phyloP scores from a whole-genome alignment of 2,888 invertebrate genomes.

The Thera obeliscata region DNA sequence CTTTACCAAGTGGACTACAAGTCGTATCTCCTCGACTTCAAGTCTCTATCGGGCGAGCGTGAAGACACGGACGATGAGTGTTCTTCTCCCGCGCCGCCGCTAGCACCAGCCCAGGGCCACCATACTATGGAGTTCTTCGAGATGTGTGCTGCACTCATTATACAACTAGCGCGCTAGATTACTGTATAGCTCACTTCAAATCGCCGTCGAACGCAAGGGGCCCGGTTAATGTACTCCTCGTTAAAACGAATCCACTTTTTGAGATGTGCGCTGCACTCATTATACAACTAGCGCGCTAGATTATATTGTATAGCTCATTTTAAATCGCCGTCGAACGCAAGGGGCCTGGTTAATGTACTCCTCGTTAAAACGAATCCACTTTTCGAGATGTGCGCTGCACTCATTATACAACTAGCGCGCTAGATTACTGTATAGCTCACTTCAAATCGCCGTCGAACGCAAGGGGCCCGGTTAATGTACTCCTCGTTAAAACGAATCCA shows the following conservation, averaged over 20 bases:
- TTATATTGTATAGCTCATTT: background rate
- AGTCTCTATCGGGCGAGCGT: conserved; percentile 93
- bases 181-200: background rate
- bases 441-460: too few relatives aligned
- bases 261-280: conserved; percentile 99
- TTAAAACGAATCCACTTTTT: conserved; percentile 87
- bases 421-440: too few relatives aligned
- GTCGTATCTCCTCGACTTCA: conserved; percentile 98
- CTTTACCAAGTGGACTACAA: conserved; percentile 99
- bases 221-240: too few relatives aligned
- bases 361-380: too few relatives aligned
- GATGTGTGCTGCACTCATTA: conserved; percentile 99
- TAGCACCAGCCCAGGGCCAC: conserved; percentile 85
- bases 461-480: too few relatives aligned
- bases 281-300: conserved; percentile 92
- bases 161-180: conserved; percentile 90
- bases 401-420: too few relatives aligned
- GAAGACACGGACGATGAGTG: conserved; percentile 79
- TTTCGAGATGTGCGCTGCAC: conserved; percentile 99
- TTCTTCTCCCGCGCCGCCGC: conserved; percentile 48
- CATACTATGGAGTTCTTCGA: conserved; percentile 99
- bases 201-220: background rate
- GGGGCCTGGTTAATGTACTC: too few relatives aligned
- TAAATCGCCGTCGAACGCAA: background rate
- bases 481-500: too few relatives aligned